Percentiles rank a stretch among this genome's conserved stretches.
phyloP scores from a whole-genome alignment of 2,113 vertebrate genomes.

The Himantopus leucocephalus region DNA sequence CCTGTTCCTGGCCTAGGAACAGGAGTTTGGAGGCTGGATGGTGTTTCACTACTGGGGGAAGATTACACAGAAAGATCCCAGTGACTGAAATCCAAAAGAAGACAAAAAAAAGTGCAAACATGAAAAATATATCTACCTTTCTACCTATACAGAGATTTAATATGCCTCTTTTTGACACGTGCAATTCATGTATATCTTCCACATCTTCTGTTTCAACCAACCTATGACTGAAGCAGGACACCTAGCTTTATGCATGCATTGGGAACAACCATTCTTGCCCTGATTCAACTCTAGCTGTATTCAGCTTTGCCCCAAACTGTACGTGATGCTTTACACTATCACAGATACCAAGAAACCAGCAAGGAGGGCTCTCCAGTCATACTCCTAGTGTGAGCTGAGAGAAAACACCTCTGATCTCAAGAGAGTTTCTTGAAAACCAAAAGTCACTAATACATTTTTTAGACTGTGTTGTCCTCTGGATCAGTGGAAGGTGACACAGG shows the following conservation, averaged over 20 bases:
- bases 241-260: background rate
- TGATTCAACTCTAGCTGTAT: background rate
- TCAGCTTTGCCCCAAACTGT: background rate
- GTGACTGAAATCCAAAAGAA: fast-evolving
- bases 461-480: background rate
- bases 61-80: background rate
- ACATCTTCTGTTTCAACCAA: background rate
- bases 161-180: background rate
- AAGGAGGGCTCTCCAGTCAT: background rate
- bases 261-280: background rate
- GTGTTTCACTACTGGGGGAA: background rate
- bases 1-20: background rate
- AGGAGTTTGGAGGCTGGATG: background rate
- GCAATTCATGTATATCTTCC: background rate
- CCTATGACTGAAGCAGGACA: background rate
- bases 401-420: background rate
- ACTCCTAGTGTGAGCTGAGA: background rate
- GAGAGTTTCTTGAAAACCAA: background rate
- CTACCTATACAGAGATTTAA: background rate
- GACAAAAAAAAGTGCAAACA: background rate
- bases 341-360: background rate
- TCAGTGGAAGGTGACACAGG: background rate
- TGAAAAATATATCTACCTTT: background rate
- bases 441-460: background rate
- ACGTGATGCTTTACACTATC: background rate